Base-by-base conservation (phyloP, 2,888 invertebrate species). In the Drosophila mimica region DNA sequence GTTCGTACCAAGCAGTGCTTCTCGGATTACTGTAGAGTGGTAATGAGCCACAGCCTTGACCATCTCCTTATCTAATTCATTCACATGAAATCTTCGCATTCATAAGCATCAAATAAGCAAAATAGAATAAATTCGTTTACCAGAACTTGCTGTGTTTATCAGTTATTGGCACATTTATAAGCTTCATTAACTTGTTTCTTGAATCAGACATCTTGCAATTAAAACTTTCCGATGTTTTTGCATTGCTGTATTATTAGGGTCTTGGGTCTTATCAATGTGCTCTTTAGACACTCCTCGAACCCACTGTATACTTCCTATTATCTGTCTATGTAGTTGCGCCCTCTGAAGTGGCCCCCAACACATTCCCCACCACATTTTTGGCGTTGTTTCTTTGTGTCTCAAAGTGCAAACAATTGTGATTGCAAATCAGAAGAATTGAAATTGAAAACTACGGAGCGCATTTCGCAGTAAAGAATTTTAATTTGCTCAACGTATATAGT, bases 381-480 rank as follows among this genome's bases (percentile, higher is more conserved):
- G 28, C 20, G 54, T 25, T 28, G 40, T 46, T 71, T 34, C 43
- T 67, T 69, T 25, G 8, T 46, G 25, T 69, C 63, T 70, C 88
- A 86, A 88, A 85, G 88, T 85, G 81, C 88, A 86, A 88, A 75
- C 65, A 71, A 57, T 74, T 63, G 43, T 57, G 76, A 81, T 76
- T 78, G 76, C 72, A 75, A 78, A 71, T 67, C 49, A 73, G 33
- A 36, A 57, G 48, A 57, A 34, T 36, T 62, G 13, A 28, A 25
- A 53, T 53, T 8, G 25, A 64, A 59, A 64, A 69, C 28, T 36
- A 56, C 51, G 28, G 25, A 52, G 17, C 34, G 1, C 15, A 33
- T 61, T 61, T 17, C n/a, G 13, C 17, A 20, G 40, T 4, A 33
- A 17, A 15, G 11, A 34, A 60, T 30, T 30, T n/a, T n/a, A n/a